Conservation (phyloP, 2,888 invertebrate species). For the Azorinus chamasolen region DNA sequence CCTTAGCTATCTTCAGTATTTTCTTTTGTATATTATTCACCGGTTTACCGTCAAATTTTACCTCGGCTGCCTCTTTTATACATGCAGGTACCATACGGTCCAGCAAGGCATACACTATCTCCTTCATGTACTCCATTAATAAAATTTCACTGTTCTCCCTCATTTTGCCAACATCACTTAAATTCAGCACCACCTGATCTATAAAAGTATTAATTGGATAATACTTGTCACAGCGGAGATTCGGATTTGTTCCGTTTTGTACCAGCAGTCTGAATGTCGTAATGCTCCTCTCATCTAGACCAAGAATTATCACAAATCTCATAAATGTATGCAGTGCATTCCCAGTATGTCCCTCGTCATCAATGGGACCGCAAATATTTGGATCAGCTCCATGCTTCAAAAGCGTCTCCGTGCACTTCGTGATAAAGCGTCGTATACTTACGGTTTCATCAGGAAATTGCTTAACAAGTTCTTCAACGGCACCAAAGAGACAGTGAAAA, state of each 20-base stretch:
- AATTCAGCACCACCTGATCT: conserved; percentile 46
- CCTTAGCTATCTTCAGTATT: conserved; percentile 50
- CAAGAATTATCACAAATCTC: conserved; percentile 58
- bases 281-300: conserved; percentile 64
- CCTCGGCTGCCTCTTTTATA: conserved; percentile 42
- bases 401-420: conserved; percentile 72
- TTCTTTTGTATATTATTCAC: conserved; percentile 36
- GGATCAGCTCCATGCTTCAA: conserved; percentile 75
- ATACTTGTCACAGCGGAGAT: conserved; percentile 50
- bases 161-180: conserved; percentile 35
- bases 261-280: conserved; percentile 66
- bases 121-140: conserved; percentile 37
- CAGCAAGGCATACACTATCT: conserved; percentile 49
- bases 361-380: conserved; percentile 64
- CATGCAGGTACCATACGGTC: conserved; percentile 61
- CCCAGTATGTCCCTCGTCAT: conserved; percentile 57
- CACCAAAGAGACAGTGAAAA: conserved; percentile 75
- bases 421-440: conserved; percentile 60
- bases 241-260: conserved; percentile 77
- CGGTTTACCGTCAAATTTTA: conserved; percentile 47
- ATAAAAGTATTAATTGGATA: conserved; percentile 67
- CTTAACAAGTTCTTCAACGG: conserved; percentile 64
- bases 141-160: conserved; percentile 24
- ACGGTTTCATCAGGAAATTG: conserved; percentile 57
- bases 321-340: conserved; percentile 76